These are phyloP conservation scores for Yponomeuta evonymella DNA, from an alignment of 2,888 invertebrate species.

Conservation along the genomic window DNA sequence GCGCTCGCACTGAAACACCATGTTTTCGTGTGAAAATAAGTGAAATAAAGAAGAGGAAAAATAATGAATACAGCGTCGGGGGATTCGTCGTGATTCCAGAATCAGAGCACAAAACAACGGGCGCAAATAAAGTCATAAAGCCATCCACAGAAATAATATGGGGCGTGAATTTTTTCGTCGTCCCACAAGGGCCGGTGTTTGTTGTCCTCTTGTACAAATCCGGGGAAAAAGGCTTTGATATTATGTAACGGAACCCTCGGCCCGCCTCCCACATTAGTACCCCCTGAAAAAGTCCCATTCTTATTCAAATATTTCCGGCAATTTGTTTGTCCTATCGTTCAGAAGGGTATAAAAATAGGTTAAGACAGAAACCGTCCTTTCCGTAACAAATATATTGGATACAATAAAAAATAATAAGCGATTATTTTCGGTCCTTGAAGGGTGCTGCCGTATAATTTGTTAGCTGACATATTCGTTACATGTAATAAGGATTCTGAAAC, in stretches of 20 bases:
- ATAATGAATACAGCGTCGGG: conserved; percentile 2
- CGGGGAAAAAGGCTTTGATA: conserved; percentile 73
- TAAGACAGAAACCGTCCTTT: conserved; percentile 40
- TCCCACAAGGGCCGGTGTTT: conserved; percentile 56
- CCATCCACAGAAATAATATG: conserved; percentile 62
- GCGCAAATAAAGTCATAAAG: conserved; percentile 65
- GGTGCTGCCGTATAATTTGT: conserved; percentile 2
- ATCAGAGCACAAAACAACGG: conserved; percentile 26
- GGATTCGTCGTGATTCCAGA: conserved; percentile 19
- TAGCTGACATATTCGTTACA: conserved; percentile 3
- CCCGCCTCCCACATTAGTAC: conserved; percentile 72
- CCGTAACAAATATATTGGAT: conserved; percentile 24
- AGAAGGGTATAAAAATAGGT: conserved; percentile 47
- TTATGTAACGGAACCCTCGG: conserved; percentile 48
- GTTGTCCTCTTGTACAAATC: conserved; percentile 68
- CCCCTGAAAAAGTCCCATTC: conserved; percentile 64
- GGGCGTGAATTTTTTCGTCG: conserved; percentile 55
- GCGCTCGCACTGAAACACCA: neutral
- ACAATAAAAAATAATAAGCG: conserved; percentile 19
- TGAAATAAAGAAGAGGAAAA: conserved; percentile 3
- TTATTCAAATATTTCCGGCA: conserved; percentile 74
- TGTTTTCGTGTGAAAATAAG: conserved; percentile 11
- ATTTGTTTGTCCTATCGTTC: conserved; percentile 69
- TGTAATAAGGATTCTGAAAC: neutral
- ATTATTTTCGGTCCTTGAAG: conserved; percentile 16